Base-by-base conservation (phyloP, 2,888 invertebrate genomes). In the Poecilobothrus nobilitatus region DNA sequence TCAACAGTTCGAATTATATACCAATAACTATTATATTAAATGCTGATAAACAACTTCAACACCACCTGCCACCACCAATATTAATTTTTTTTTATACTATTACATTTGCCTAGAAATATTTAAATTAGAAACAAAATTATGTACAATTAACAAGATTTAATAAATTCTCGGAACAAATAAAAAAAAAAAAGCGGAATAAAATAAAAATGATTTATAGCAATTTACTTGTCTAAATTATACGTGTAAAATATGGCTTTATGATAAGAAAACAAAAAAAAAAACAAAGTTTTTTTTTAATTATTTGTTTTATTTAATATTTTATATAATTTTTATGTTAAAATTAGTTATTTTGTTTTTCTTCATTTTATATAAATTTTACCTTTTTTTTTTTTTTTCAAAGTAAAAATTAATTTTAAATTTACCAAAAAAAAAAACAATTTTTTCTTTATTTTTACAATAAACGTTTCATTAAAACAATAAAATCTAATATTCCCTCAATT, bases 21-120 rank as follows among this genome's bases (percentile, higher is more conserved):
- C 7, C 41, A 41, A 27, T 27, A 27, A 53, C 1, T 6, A 18
- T n/a, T 53, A 18, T 53, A 53, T 12, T n/a, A 53, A 53, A 53
- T 53, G 53, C 53, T 18, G 53, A 53, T 53, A 53, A 53, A 18
- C 18, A 37, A 53, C 53, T 53, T 53, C 18, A 53, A 9, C 53
- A 53, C 53, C 53, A 53, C 53, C 53, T 53, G 53, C 53, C 53
- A n/a, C 41, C 41, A 41, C 53, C 53, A 53, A 53, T 53, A 53
- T 53, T 53, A 18, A 18, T 9, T 9, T n/a, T 53, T 53, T 53
- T 53, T 53, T 3, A 5, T 37, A 37, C 12, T 37, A 37, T 37
- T 10, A 27, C 27, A 27, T 27, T 27, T 27, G 5, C 27, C 27
- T 27, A 5, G 27, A 27, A 27, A 4, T 27, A 27, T 27, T 4